Percentiles rank a stretch among this genome's conserved stretches.
Conservation (phyloP, 2,113 vertebrate genomes). For the Prunella fulvescens region DNA sequence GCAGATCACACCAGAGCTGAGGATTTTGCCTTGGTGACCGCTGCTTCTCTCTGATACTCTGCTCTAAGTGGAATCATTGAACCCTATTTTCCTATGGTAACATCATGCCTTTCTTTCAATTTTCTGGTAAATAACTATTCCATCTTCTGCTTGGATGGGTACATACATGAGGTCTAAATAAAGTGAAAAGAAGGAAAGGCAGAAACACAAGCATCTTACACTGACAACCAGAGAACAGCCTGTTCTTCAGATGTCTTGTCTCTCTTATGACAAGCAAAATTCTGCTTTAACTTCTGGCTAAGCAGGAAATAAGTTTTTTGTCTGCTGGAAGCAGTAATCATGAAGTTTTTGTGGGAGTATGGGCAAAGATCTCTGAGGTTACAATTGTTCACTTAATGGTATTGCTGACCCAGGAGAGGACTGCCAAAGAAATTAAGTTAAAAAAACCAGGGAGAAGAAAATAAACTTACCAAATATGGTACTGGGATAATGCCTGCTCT, state of each 20-base stretch:
- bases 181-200: neutral
- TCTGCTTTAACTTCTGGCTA: neutral
- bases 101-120: neutral
- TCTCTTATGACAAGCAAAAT: neutral
- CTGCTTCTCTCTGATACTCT: neutral
- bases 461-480: neutral
- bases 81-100: neutral
- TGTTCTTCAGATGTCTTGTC: neutral
- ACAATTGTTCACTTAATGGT: neutral
- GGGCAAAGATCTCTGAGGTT: neutral
- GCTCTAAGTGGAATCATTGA: neutral
- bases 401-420: neutral
- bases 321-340: neutral
- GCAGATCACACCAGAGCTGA: neutral
- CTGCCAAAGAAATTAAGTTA: neutral
- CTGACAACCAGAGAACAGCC: neutral
- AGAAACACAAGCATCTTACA: neutral
- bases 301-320: neutral
- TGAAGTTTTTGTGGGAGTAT: neutral
- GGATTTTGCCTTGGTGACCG: neutral
- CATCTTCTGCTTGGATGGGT: neutral
- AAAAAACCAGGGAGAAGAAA: neutral
- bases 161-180: neutral
- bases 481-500: neutral
- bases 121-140: neutral